phyloP scores from a whole-genome alignment of 2,797 vertebrate genomes.

The Anguilla pacifica region DNA sequence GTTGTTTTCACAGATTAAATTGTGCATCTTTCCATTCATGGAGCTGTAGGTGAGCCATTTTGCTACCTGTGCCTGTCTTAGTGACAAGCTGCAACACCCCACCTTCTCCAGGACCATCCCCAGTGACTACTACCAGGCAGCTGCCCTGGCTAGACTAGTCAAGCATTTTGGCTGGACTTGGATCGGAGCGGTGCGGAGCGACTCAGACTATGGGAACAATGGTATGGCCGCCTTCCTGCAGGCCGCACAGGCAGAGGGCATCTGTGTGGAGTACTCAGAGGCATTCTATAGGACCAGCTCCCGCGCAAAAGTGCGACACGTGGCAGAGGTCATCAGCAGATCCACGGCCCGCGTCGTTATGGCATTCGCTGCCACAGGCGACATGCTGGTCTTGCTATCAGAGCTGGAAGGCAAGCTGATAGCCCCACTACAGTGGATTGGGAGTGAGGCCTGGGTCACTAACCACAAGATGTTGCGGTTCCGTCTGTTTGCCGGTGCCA shows the following conservation, averaged over 20 bases:
- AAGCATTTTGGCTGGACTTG: constrained; percentile 74
- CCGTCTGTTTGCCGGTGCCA: constrained; percentile 53
- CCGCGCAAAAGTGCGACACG: too few relatives aligned
- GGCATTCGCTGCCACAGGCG: too few relatives aligned
- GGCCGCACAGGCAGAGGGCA: too few relatives aligned
- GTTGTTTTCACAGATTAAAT: background rate
- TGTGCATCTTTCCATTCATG: background rate
- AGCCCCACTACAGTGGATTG: constrained; percentile 66
- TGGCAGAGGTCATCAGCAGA: too few relatives aligned
- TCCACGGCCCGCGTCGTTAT: too few relatives aligned
- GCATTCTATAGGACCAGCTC: too few relatives aligned
- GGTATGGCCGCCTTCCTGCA: too few relatives aligned
- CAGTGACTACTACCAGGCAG: constrained; percentile 70
- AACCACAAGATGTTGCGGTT: constrained; percentile 52
- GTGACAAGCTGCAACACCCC: constrained; percentile 39
- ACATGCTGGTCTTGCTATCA: too few relatives aligned
- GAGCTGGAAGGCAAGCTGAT: constrained; percentile 59
- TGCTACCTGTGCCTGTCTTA: constrained; percentile 43
- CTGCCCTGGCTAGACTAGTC: constrained; percentile 57
- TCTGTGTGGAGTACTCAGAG: too few relatives aligned
- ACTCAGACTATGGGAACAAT: too few relatives aligned
- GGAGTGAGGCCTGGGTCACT: constrained; percentile 67
- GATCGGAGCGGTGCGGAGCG: constrained; percentile 71
- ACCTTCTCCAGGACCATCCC: constrained; percentile 61
- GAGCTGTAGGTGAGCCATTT: constrained; percentile 46